Percentiles rank a stretch among this genome's conserved stretches.
phyloP scores from a whole-genome alignment of 2,113 vertebrate genomes.

The Acrocephalus kingi region DNA sequence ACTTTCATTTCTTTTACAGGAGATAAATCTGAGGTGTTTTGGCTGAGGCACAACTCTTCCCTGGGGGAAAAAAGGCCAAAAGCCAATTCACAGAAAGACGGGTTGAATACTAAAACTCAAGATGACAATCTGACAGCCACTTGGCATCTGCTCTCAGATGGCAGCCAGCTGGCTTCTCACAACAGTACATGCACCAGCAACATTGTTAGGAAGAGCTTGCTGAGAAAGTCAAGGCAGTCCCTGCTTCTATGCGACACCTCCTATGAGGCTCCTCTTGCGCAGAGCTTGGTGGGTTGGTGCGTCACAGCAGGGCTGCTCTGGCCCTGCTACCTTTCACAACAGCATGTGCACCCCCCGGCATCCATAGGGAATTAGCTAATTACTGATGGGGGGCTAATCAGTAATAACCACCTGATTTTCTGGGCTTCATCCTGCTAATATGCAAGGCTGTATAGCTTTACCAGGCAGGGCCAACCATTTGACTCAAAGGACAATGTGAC shows the following conservation, averaged over 20 bases:
- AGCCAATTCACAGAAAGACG: constrained; percentile 39
- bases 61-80: constrained; percentile 29
- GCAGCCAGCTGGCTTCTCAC: constrained; percentile 63
- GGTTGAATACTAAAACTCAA: constrained; percentile 38
- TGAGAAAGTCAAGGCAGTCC: not conserved
- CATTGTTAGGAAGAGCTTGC: constrained; percentile 29
- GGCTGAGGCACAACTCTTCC: constrained; percentile 19
- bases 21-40: constrained; percentile 38
- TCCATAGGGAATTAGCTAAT: not conserved
- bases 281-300: not conserved
- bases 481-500: not conserved
- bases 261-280: not conserved
- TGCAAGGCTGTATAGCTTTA: not conserved
- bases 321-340: not conserved
- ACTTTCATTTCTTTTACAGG: not conserved
- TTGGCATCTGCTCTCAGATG: constrained; percentile 65
- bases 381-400: not conserved
- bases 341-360: not conserved
- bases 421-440: not conserved
- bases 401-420: not conserved
- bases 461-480: not conserved
- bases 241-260: not conserved
- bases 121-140: constrained; percentile 67
- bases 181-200: constrained; percentile 31
- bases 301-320: not conserved